These are phyloP conservation scores for Pedicia rivosa DNA, from an alignment of 2,888 invertebrate genomes.

Conservation along the genomic window DNA sequence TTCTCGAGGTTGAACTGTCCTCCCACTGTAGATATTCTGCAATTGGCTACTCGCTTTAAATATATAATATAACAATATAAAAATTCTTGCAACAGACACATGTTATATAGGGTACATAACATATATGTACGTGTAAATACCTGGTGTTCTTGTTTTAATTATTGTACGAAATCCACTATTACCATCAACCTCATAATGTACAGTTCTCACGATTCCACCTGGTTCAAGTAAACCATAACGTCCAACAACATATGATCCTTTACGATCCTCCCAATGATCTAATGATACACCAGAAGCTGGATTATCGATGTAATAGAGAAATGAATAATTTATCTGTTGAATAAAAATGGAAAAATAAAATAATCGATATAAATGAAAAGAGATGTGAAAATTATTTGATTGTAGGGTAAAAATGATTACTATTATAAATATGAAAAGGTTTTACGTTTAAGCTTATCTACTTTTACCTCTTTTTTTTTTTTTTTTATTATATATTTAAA, in stretches of 20 bases:
- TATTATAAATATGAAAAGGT: too few species aligned
- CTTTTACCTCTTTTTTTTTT: too few species aligned
- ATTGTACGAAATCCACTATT: conserved; percentile 21
- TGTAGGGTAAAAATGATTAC: too few species aligned
- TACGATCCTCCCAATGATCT: conserved; percentile 23
- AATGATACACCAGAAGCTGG: conserved; percentile 20
- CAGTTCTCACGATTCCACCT: conserved; percentile 22
- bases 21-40: conserved; percentile 3
- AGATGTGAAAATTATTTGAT: too few species aligned
- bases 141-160: conserved; percentile 21
- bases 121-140: too few species aligned
- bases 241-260: conserved; percentile 20
- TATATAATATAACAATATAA: too few species aligned
- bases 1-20: conserved; percentile 15
- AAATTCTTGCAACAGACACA: too few species aligned
- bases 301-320: conserved; percentile 23
- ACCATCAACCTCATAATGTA: conserved; percentile 23
- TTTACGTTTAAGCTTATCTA: too few species aligned
- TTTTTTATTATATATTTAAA: too few species aligned
- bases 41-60: conserved; percentile 3
- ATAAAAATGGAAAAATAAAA: too few species aligned
- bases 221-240: conserved; percentile 23
- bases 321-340: conserved; percentile 21
- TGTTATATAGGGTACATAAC: too few species aligned
- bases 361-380: background rate